Base-by-base conservation (phyloP, 2,797 vertebrate genomes). In the Parauchenoglanis punctatus region DNA sequence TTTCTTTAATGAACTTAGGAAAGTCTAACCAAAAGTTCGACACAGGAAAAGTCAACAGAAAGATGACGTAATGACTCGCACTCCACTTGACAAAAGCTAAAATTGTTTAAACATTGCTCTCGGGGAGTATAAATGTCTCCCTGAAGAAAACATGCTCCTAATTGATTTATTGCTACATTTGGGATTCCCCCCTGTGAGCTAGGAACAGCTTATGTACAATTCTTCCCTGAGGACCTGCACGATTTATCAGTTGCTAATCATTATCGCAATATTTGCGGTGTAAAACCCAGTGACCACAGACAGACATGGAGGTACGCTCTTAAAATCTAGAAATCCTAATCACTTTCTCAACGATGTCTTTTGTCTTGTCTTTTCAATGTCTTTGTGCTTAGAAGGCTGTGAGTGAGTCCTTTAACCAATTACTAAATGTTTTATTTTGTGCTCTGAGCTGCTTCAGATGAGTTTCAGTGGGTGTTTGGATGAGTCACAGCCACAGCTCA, bases 391-490 rank as follows among this genome's bases (percentile, higher is more conserved):
- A 52, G 7, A 52, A 65, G 59, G 15, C 81, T 28, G 25, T 49
- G 59, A 63, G 35, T 4, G 13, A 31, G 44, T 31, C 15, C 59
- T 46, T 25, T 20, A 35, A 80, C 28, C 18, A 61, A 10, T 81
- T 61, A 65, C 15, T 52, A 20, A 52, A 68, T 83, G 81, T 83
- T 83, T 49, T 52, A 83, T 12, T 44, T 44, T 46, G 61, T 31
- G 81, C 63, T 67, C 61, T 31, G 46, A 83, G 63, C n/a, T 31
- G 63, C n/a, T 83, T 67, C 63, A 82, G 44, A 54, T 54, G 63
- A 20, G 72, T 76, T 63, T 85, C 72, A 49, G 84, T 61, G 70
- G 84, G 56, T 75, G 72, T 85, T 85, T 28, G 35, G 83, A 85
- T 59, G 83, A 75, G 68, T 72, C 83, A 59, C 67, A 58, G 67